These are phyloP conservation scores for Petrosia ficiformis DNA, from an alignment of 37 sponge, comb jelly and placozoan species.

Conservation along the genomic window DNA sequence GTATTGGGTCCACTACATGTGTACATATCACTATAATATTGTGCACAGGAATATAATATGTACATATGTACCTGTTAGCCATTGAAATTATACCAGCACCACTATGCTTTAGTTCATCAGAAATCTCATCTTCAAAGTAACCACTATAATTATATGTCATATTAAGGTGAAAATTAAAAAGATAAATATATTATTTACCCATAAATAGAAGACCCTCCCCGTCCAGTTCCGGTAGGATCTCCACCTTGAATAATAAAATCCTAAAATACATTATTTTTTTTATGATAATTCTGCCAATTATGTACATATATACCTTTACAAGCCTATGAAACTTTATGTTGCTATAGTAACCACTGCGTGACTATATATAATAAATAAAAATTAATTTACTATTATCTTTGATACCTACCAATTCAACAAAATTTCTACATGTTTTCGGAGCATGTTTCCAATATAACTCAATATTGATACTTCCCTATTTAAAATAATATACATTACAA, in stretches of 20 bases:
- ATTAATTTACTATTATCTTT: too few species aligned
- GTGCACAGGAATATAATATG: neutral
- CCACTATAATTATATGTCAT: constrained; percentile 31
- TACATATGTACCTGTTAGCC: constrained; percentile 89
- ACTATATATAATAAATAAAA: constrained; percentile 24
- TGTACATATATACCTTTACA: constrained; percentile 57
- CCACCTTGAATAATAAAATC: constrained; percentile 98
- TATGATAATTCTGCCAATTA: neutral
- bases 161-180: neutral
- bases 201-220: constrained; percentile 97
- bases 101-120: constrained; percentile 91
- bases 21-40: constrained; percentile 4
- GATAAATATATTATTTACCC: constrained; percentile 40
- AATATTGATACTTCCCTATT: constrained; percentile 74
- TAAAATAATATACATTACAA: neutral
- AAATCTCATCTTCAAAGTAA: constrained; percentile 95
- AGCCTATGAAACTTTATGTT: constrained; percentile 91
- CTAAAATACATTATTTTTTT: constrained; percentile 24
- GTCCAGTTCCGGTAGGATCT: constrained; percentile 97
- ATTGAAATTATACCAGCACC: constrained; percentile 98
- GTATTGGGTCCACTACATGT: constrained; percentile 95
- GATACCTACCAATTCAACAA: constrained; percentile 77
- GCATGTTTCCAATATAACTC: constrained; percentile 99
- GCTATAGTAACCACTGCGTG: constrained; percentile 85
- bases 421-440: constrained; percentile 91